Percentiles rank a stretch among this genome's conserved stretches.
Evolutionary conservation across 2,113 vertebrate genomes (phyloP).

Genomic region (Rhipidura dahli): DNA sequence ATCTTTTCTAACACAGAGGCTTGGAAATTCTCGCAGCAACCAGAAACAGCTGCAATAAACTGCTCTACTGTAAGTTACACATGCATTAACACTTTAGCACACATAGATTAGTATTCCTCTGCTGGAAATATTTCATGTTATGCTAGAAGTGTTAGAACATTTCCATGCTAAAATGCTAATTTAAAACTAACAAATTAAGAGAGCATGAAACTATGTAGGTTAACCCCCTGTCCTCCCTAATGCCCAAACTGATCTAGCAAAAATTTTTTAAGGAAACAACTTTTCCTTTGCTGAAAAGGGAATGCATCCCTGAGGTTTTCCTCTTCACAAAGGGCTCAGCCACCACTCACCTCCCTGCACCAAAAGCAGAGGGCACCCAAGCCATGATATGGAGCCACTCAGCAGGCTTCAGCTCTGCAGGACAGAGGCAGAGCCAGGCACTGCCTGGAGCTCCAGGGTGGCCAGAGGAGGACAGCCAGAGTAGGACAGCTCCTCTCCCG

Average conservation of each 20-base stretch:
- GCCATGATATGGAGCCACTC: neutral
- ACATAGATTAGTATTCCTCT: neutral
- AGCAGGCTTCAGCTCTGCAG: neutral
- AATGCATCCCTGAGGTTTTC: neutral
- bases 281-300: neutral
- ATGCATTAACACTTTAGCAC: neutral
- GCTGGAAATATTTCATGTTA: neutral
- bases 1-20: neutral
- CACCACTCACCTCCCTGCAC: rapidly evolving
- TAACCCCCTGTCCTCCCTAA: neutral
- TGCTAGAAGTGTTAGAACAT: neutral
- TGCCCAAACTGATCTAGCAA: neutral
- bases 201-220: neutral
- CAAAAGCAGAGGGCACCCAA: rapidly evolving
- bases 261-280: neutral
- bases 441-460: neutral
- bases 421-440: neutral
- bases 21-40: neutral
- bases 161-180: neutral
- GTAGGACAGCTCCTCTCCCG: neutral
- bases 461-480: rapidly evolving
- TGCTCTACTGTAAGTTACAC: neutral
- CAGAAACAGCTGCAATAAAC: neutral
- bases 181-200: neutral
- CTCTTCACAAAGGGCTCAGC: neutral